Conservation (phyloP, 2,888 invertebrate genomes). For the Acleris holmiana region DNA sequence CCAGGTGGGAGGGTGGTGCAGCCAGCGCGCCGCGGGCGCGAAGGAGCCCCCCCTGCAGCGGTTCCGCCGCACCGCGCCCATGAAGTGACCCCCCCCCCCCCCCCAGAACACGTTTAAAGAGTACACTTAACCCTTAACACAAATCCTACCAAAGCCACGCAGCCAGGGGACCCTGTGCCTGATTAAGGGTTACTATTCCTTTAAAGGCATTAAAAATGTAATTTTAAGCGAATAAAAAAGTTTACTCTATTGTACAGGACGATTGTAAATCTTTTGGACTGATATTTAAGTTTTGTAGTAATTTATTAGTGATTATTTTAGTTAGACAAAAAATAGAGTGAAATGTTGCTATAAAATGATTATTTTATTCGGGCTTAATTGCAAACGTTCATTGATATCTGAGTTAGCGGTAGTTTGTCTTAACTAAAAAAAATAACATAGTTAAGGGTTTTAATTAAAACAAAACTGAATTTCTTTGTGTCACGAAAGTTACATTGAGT, state of each 20-base stretch:
- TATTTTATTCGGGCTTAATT: slow-evolving; percentile 45
- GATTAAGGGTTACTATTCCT: slow-evolving; percentile 8
- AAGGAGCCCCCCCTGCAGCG: slow-evolving; percentile 67
- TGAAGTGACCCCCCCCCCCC: slow-evolving; percentile 57
- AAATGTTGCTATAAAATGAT: slow-evolving; percentile 45
- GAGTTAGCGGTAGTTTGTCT: too few species aligned
- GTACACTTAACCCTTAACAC: not conserved
- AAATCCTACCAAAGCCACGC: not conserved
- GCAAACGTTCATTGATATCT: not conserved
- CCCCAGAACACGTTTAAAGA: not conserved
- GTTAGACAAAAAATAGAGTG: slow-evolving; percentile 64
- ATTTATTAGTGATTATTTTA: slow-evolving; percentile 54
- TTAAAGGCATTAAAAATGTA: slow-evolving; percentile 44
- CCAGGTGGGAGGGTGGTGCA: slow-evolving; percentile 53
- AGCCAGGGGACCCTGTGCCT: not conserved
- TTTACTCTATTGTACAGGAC: slow-evolving; percentile 54
- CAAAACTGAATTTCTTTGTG: too few species aligned
- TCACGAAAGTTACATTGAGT: too few species aligned
- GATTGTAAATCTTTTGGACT: slow-evolving; percentile 49
- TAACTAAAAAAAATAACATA: too few species aligned
- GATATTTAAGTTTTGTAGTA: slow-evolving; percentile 53
- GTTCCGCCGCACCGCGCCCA: slow-evolving; percentile 66
- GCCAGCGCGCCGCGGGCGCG: slow-evolving; percentile 46
- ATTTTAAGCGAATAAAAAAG: slow-evolving; percentile 70
- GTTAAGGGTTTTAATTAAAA: too few species aligned